A percentile compares a stretch with the other conserved stretches of the same genome.
These are phyloP conservation scores for Sipha maydis DNA, from an alignment of 2,888 invertebrate genomes.

Conservation along the genomic window DNA sequence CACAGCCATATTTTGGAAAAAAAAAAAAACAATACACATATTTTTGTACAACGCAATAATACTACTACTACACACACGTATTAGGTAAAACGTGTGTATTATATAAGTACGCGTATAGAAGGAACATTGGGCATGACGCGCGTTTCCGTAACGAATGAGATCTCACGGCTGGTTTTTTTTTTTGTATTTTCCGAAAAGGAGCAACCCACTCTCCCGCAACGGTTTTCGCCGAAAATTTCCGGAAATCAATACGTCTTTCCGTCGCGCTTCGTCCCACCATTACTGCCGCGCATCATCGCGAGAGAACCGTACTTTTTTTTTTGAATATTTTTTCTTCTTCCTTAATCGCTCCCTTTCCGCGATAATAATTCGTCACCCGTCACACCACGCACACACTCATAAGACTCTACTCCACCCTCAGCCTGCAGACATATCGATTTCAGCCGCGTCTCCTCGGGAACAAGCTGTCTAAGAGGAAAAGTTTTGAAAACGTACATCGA, in stretches of 20 bases:
- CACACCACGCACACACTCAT: no score
- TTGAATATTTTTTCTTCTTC: no score
- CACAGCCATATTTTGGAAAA: constrained; percentile 54
- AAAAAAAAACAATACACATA: constrained; percentile 24
- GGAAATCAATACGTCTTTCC: background rate
- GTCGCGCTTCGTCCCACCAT: background rate
- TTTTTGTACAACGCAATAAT: constrained; percentile 8
- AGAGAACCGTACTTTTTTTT: no score
- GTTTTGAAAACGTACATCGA: no score
- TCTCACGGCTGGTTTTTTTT: constrained; percentile 44
- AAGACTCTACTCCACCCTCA: no score
- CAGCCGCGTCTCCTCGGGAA: background rate
- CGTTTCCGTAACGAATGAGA: constrained; percentile 52
- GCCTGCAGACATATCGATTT: background rate
- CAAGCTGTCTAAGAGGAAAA: no score
- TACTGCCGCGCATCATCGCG: no score
- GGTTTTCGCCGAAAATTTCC: no score
- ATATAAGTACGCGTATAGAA: background rate
- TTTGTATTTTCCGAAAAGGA: background rate
- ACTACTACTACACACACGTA: background rate
- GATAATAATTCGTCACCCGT: no score
- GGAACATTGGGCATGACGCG: constrained; percentile 55
- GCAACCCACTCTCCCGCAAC: no score
- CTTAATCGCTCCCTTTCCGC: no score
- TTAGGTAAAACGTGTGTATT: background rate